Conservation (phyloP, 1,140 invertebrate genomes). For the Brachionus sp. region DNA sequence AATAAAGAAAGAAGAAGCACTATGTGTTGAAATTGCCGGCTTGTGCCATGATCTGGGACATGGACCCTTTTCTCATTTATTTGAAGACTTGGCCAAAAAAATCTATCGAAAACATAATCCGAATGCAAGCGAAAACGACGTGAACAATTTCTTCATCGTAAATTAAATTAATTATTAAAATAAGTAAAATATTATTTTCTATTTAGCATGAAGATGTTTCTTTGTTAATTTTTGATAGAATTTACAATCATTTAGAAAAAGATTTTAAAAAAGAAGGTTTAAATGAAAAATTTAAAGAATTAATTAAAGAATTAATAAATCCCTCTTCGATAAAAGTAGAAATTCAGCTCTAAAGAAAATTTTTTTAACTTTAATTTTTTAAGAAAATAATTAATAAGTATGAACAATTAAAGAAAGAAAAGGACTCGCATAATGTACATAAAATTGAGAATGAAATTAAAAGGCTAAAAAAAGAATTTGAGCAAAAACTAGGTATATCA, state of each 20-base stretch:
- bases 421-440: neutral
- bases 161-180: neutral
- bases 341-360: neutral
- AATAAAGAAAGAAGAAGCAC: constrained; percentile 59
- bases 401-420: neutral
- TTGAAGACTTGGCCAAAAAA: constrained; percentile 57
- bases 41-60: constrained; percentile 68
- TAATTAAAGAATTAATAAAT: constrained; percentile 61
- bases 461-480: neutral
- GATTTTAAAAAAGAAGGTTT: constrained; percentile 51
- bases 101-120: constrained; percentile 45
- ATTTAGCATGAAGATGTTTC: constrained; percentile 62
- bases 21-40: constrained; percentile 66
- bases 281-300: constrained; percentile 52
- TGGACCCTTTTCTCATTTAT: constrained; percentile 67
- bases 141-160: neutral
- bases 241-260: constrained; percentile 55
- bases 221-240: constrained; percentile 60
- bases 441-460: neutral
- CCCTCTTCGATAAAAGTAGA: neutral
- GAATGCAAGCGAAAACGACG: neutral
- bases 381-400: neutral
- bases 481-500: neutral
- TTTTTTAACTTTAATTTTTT: neutral
- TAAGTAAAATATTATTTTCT: neutral